Evolutionary conservation across 2,888 invertebrate species (phyloP).

Genomic region (Apodemia mormo): DNA sequence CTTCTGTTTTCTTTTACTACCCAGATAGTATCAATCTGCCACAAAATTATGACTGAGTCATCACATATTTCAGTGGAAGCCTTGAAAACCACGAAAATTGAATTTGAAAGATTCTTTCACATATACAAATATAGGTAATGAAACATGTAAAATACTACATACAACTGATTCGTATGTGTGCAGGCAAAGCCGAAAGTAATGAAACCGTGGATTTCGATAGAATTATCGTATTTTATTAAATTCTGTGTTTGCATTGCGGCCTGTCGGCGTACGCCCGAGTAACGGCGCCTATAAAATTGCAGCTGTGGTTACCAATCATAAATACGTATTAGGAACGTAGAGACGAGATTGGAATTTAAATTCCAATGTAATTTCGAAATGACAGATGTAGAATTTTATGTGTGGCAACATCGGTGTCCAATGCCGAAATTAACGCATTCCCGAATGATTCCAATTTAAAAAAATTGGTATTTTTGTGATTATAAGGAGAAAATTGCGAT

Average conservation of each 20-base stretch:
- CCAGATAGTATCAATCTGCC: no score
- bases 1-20: no score
- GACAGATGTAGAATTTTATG: background rate
- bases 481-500: no score
- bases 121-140: background rate
- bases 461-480: no score
- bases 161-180: conserved; percentile 5
- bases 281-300: background rate
- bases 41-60: no score
- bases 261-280: conserved; percentile 23
- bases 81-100: no score
- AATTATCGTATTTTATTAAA: conserved; percentile 39
- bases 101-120: no score
- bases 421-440: background rate
- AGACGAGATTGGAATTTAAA: conserved; percentile 22
- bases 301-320: conserved; percentile 9
- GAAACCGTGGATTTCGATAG: conserved; percentile 32
- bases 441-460: no score
- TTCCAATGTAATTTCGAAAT: conserved; percentile 22
- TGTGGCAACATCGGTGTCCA: background rate
- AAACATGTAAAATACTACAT: background rate
- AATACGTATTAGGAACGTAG: conserved; percentile 18
- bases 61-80: no score
- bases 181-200: conserved; percentile 21
- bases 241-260: conserved; percentile 38